Evolutionary conservation across 2,888 invertebrate genomes (phyloP).

Genomic region (Aleiodes alternator): DNA sequence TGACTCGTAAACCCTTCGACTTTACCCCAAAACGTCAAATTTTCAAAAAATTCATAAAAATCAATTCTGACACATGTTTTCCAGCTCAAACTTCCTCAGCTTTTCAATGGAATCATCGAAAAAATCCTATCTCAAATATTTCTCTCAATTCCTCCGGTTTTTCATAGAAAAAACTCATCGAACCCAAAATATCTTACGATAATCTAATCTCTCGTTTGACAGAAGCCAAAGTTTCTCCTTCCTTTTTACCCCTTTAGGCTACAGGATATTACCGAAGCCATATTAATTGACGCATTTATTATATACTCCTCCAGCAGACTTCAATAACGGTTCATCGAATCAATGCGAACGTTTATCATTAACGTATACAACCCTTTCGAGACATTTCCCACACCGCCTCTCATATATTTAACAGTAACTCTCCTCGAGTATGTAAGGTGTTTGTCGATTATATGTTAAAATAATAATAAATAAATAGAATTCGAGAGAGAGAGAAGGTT

Average conservation of each 20-base stretch:
- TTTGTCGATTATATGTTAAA: conserved; percentile 20
- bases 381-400: conserved; percentile 25
- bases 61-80: no score
- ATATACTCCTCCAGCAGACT: conserved; percentile 14
- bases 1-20: no score
- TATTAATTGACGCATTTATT: conserved; percentile 8
- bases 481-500: background rate
- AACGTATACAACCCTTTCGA: conserved; percentile 20
- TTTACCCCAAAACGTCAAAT: no score
- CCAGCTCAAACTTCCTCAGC: no score
- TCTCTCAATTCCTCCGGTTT: no score
- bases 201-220: background rate
- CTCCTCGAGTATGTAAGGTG: conserved; percentile 11
- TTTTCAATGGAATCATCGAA: no score
- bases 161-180: no score
- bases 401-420: conserved; percentile 10
- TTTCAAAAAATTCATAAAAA: no score
- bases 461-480: conserved; percentile 8
- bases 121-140: no score
- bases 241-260: background rate
- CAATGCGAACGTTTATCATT: conserved; percentile 35
- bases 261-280: conserved; percentile 48
- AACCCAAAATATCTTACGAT: no score
- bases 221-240: conserved; percentile 20
- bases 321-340: conserved; percentile 32